Evolutionary conservation across 2,113 vertebrate genomes (phyloP).

Genomic region (Damaliscus lunatus): DNA sequence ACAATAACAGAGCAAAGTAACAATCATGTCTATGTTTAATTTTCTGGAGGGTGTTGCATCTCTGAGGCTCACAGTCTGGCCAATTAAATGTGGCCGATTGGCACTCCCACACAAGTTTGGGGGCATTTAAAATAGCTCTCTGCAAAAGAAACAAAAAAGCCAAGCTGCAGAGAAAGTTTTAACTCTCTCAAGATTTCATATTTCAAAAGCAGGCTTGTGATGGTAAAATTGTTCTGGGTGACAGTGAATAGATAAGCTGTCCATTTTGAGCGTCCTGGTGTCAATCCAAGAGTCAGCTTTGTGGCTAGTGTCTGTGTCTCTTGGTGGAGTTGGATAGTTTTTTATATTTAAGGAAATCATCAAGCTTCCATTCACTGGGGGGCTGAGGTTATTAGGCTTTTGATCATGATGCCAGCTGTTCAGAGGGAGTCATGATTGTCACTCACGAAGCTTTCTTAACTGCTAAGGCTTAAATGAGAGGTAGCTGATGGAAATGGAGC

Average conservation of each 20-base stretch:
- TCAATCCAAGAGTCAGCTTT: neutral
- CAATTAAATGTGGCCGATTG: slow-evolving; percentile 58
- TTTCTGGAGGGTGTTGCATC: slow-evolving; percentile 53
- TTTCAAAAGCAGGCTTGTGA: slow-evolving; percentile 50
- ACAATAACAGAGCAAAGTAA: slow-evolving; percentile 71
- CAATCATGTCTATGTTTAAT: slow-evolving; percentile 68
- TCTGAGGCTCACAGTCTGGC: slow-evolving; percentile 60
- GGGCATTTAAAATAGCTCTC: slow-evolving; percentile 61
- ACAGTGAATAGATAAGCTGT: slow-evolving; percentile 33
- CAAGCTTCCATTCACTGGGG: neutral
- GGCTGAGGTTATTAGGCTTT: neutral
- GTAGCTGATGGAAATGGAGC: neutral
- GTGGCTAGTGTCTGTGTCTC: neutral
- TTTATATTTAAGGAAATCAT: slow-evolving; percentile 44
- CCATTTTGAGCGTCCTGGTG: slow-evolving; percentile 41
- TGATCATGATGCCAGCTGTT: neutral
- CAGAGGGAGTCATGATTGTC: neutral
- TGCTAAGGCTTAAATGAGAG: neutral
- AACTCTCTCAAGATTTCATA: slow-evolving; percentile 61
- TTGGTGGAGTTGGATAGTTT: slow-evolving; percentile 21
- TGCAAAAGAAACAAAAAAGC: neutral
- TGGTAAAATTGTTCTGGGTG: slow-evolving; percentile 45
- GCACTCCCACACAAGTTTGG: slow-evolving; percentile 44
- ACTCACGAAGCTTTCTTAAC: neutral
- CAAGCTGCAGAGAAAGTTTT: slow-evolving; percentile 54